Evolutionary conservation across 2,113 vertebrate genomes (phyloP), one percentile per base, ranked within the genome.

Genomic region (Scophthalmus maximus): DNA sequence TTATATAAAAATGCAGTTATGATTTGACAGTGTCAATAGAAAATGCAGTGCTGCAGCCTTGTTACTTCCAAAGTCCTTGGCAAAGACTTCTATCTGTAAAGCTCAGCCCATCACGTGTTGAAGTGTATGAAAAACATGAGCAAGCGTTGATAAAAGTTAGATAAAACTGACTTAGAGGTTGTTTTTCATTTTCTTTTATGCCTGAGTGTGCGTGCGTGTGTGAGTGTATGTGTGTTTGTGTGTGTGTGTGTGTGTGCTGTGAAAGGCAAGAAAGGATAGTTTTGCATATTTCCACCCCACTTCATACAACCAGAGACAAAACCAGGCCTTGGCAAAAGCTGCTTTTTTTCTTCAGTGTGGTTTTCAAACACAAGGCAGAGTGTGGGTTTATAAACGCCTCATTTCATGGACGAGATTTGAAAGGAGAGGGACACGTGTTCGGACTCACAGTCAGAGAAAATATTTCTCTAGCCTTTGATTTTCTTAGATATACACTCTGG

Each of bases 281-380:
- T 82, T 51, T 79, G 32, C 70, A 82, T 72, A 60, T 69, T 83
- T 79, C 34, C 15, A 4, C 27, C 26, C 8, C 42, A 7, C 36
- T 71, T 73, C 55, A 55, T 63, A 30, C 63, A 51, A 56, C 0
- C 20, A 49, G 55, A 79, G 56, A 85, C 73, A 77, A 85, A 88
- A 67, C 56, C 73, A 63, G 67, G 66, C 83, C 85, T 78, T 85
- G 79, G 70, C 36, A 55, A 57, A 68, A 40, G 50, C 20, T 63
- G 68, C 42, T 34, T 70, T 42, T 26, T 67, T 50, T 26, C 29
- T 53, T 50, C 2, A 0, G 6, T 58, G 52, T 65, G 25, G 29
- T 76, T 68, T 68, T 76, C 49, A 53, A n/a, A n/a, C n/a, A n/a
- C n/a, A n/a, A 67, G 30, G 69, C 53, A 70, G 61, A 76, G 72